Conservation (phyloP, 2,113 vertebrate genomes). For the Salvator merianae region DNA sequence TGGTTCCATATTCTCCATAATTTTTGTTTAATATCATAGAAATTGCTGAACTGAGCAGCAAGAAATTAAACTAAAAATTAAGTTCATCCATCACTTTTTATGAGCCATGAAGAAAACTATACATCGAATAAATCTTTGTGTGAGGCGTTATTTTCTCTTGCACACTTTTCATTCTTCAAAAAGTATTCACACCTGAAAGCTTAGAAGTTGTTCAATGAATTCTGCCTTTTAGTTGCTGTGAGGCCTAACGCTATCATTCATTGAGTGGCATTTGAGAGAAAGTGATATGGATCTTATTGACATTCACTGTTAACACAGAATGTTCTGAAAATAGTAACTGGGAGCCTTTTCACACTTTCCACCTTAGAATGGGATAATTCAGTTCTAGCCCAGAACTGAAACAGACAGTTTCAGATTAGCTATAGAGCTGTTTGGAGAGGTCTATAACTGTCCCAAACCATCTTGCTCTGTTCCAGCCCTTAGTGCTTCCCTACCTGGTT, state of each 20-base stretch:
- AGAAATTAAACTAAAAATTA: conserved; percentile 85
- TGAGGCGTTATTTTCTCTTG: conserved; percentile 58
- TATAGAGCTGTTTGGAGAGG: too few relatives aligned
- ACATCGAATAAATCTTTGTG: conserved; percentile 74
- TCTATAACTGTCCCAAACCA: too few relatives aligned
- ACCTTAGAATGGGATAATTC: too few relatives aligned
- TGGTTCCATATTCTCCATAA: conserved; percentile 65
- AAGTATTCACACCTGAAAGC: conserved; percentile 65
- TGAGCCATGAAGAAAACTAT: conserved; percentile 78
- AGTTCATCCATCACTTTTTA: conserved; percentile 81
- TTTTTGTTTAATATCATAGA: conserved; percentile 72
- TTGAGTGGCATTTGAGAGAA: conserved; percentile 14
- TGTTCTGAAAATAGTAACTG: conserved; percentile 27
- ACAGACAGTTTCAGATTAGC: too few relatives aligned
- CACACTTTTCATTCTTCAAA: conserved; percentile 61
- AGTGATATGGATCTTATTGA: neutral
- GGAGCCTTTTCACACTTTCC: too few relatives aligned
- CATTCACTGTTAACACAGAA: conserved; percentile 21
- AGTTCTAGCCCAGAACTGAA: too few relatives aligned
- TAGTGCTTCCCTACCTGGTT: too few relatives aligned
- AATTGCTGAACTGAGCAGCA: conserved; percentile 77
- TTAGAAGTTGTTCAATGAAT: conserved; percentile 58
- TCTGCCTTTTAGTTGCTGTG: conserved; percentile 55
- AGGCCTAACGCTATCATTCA: conserved; percentile 54
- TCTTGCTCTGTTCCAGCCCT: too few relatives aligned